Percentiles rank a stretch among this genome's conserved stretches.
These are phyloP conservation scores for Melanostoma scalare DNA, from an alignment of 2,888 invertebrate species.

Conservation along the genomic window DNA sequence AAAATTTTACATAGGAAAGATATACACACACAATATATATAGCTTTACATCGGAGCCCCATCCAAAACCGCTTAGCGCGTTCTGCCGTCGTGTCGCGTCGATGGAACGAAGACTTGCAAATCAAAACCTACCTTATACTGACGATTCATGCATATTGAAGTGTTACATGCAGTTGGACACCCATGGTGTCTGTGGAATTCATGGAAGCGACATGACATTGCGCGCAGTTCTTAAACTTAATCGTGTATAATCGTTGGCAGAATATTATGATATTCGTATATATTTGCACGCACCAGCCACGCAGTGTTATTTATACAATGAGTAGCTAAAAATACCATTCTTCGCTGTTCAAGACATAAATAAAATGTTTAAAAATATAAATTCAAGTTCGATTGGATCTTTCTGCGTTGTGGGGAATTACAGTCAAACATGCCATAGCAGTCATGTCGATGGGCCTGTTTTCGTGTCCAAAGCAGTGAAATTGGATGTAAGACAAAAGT, in stretches of 20 bases:
- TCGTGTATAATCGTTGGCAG: conserved; percentile 64
- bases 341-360: conserved; percentile 37
- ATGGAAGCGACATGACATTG: conserved; percentile 61
- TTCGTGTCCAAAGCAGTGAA: neutral
- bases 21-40: too few relatives aligned
- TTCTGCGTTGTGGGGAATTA: neutral
- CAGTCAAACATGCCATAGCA: neutral
- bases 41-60: too few relatives aligned
- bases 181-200: conserved; percentile 59
- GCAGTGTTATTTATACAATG: neutral
- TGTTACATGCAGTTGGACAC: conserved; percentile 54
- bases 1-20: too few relatives aligned
- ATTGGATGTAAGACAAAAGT: neutral
- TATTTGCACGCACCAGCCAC: conserved; percentile 54
- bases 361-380: conserved; percentile 9
- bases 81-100: conserved; percentile 25
- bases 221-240: conserved; percentile 41
- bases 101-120: neutral
- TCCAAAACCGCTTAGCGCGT: neutral
- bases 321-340: conserved; percentile 54
- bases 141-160: conserved; percentile 8
- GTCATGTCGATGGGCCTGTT: neutral
- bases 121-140: too few relatives aligned
- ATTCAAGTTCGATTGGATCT: conserved; percentile 15
- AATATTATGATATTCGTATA: conserved; percentile 64